A percentile compares a stretch with the other conserved stretches of the same genome.
These are phyloP conservation scores for Corythornis madagascariensis DNA, from an alignment of 2,113 vertebrate genomes.

Conservation along the genomic window DNA sequence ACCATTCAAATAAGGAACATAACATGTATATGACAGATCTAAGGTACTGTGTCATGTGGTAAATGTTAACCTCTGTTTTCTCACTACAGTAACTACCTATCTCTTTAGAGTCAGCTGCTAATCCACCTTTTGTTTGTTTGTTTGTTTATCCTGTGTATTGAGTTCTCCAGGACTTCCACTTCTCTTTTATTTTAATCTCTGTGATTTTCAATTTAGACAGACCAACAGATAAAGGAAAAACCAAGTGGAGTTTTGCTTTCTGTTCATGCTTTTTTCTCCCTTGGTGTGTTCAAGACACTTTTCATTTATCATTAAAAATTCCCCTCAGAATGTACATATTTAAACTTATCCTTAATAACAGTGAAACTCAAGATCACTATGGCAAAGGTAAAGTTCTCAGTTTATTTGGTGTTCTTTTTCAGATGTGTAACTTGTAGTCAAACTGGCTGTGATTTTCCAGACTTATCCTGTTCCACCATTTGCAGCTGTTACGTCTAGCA, in stretches of 20 bases:
- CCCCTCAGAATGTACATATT: fast-evolving
- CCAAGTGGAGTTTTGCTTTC: background rate
- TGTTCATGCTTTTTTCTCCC: background rate
- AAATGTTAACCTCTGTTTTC: background rate
- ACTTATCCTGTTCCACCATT: background rate
- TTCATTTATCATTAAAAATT: background rate
- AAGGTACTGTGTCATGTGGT: background rate
- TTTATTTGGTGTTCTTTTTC: background rate
- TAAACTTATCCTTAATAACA: background rate
- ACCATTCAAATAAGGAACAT: background rate
- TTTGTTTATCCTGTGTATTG: background rate
- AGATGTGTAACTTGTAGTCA: background rate
- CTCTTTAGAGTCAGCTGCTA: background rate
- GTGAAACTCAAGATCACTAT: background rate
- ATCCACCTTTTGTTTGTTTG: background rate
- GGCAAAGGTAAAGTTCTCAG: background rate
- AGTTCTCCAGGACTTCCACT: background rate
- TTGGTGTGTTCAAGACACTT: background rate
- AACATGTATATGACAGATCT: background rate
- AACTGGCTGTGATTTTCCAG: background rate
- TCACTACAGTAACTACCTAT: background rate
- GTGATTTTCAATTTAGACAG: background rate
- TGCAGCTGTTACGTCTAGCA: background rate
- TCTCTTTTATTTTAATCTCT: background rate
- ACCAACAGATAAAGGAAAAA: background rate